Evolutionary conservation across 2,113 vertebrate genomes (phyloP).

Genomic region (Misgurnus mizolepis): DNA sequence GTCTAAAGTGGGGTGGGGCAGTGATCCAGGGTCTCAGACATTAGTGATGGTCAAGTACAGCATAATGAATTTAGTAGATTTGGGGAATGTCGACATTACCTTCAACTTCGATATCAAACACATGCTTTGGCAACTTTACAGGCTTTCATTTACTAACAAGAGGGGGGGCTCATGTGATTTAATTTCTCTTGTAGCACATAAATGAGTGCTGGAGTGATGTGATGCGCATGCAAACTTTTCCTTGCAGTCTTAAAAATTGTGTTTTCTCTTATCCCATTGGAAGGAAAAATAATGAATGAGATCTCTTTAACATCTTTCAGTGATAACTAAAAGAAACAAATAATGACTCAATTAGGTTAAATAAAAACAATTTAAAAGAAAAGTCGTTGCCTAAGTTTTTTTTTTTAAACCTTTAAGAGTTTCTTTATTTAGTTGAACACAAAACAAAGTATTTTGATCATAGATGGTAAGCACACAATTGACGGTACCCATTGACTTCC

Average conservation of each 20-base stretch:
- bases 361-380: no score
- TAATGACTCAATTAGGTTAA: no score
- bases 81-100: not conserved
- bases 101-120: not conserved
- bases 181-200: slow-evolving; percentile 58
- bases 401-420: no score
- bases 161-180: slow-evolving; percentile 52
- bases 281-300: no score
- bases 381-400: no score
- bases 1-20: slow-evolving; percentile 25
- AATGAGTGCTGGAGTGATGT: slow-evolving; percentile 45
- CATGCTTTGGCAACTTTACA: not conserved
- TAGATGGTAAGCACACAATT: no score
- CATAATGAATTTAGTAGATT: not conserved
- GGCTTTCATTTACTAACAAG: slow-evolving; percentile 34
- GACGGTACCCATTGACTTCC: no score
- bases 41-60: not conserved
- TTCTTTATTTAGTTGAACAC: no score
- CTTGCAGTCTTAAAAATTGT: not conserved
- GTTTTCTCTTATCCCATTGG: not conserved
- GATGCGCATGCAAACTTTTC: not conserved
- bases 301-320: no score
- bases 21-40: slow-evolving; percentile 21
- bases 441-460: no score
- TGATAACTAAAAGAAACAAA: no score